These are phyloP conservation scores for Melanotaenia maccullochi DNA, from an alignment of 2,797 vertebrate species.

Conservation along the genomic window DNA sequence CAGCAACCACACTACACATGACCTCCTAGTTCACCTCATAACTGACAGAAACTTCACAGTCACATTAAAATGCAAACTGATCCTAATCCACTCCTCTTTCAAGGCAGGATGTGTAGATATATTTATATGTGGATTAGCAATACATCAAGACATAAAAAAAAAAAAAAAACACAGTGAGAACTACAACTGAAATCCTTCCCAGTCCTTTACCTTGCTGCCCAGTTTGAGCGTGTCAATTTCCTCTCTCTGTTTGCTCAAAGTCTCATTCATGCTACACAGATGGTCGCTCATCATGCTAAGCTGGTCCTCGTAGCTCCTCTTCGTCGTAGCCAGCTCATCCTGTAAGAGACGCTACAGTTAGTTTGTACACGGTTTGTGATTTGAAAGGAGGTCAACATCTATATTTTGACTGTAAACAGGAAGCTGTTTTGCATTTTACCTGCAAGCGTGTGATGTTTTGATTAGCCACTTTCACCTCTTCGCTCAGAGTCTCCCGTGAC, in stretches of 20 bases:
- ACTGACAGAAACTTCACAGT: slow-evolving; percentile 53
- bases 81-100: slow-evolving; percentile 11
- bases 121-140: slow-evolving; percentile 10
- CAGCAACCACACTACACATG: slow-evolving; percentile 23
- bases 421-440: slow-evolving; percentile 78
- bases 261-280: slow-evolving; percentile 98
- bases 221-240: slow-evolving; percentile 97
- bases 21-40: slow-evolving; percentile 45
- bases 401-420: background rate
- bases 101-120: background rate
- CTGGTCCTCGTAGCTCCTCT: slow-evolving; percentile 98
- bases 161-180: slow-evolving; percentile 23
- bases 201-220: slow-evolving; percentile 87
- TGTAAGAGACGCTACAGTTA: slow-evolving; percentile 56
- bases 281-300: slow-evolving; percentile 99
- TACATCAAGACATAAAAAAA: slow-evolving; percentile 4
- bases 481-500: slow-evolving; percentile 86
- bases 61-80: slow-evolving; percentile 38
- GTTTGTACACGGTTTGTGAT: background rate
- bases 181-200: background rate
- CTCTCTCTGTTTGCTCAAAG: slow-evolving; percentile 94
- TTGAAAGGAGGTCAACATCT: background rate
- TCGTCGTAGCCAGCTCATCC: slow-evolving; percentile 96
- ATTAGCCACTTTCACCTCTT: slow-evolving; percentile 90
- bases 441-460: slow-evolving; percentile 93